Percentiles rank a stretch among this genome's conserved stretches.
These are phyloP conservation scores for Morelia viridis DNA, from an alignment of 2,797 vertebrate species.

Conservation along the genomic window DNA sequence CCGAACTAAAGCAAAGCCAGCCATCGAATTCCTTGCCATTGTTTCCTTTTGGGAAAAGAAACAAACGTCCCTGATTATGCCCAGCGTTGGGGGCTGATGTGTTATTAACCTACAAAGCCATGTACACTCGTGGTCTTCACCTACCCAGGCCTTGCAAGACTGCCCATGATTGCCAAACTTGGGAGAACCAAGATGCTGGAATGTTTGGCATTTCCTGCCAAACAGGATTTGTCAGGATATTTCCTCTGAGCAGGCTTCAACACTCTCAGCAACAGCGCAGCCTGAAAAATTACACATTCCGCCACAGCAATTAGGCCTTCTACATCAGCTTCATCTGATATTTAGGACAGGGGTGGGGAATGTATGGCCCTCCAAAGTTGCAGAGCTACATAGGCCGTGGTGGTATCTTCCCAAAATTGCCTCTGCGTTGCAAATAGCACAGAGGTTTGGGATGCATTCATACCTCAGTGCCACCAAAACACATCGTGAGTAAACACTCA, in stretches of 20 bases:
- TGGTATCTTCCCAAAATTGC: background rate
- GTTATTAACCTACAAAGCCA: no score
- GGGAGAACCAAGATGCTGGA: background rate
- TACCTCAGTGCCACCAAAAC: background rate
- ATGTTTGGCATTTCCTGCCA: conserved; percentile 15
- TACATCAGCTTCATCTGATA: background rate
- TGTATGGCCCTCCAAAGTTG: background rate
- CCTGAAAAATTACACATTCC: background rate
- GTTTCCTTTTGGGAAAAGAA: background rate
- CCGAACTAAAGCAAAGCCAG: background rate
- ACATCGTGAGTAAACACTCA: background rate
- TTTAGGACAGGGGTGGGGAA: background rate
- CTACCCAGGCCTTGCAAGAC: background rate
- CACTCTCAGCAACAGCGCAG: background rate
- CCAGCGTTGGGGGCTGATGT: background rate
- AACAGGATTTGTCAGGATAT: background rate
- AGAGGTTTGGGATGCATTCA: background rate
- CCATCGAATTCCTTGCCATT: background rate
- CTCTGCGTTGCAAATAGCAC: background rate
- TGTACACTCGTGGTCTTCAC: background rate
- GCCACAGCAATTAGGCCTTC: background rate
- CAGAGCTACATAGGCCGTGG: background rate
- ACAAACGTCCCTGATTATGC: background rate
- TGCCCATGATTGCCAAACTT: background rate
- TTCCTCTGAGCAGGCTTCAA: background rate